Base-by-base conservation (phyloP, 1,140 invertebrate genomes). In the Pseudomyrmex dendroicus region DNA sequence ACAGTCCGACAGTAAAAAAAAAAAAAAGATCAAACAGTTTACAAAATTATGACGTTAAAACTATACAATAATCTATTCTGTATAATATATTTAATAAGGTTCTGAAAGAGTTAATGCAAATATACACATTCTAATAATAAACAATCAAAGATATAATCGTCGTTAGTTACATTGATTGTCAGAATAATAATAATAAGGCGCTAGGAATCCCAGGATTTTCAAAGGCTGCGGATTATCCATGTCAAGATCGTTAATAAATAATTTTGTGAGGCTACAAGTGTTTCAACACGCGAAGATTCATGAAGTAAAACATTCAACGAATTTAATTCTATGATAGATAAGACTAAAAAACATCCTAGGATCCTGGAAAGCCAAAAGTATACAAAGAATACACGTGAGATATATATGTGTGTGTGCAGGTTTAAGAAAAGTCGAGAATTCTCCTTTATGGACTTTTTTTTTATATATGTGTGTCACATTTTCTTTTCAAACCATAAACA, bases 101-200 rank as follows among this genome's bases (percentile, higher is more conserved):
- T 67, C 35, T 77, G 74, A 77, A 77, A 67, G 50, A 77, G 62
- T 77, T 67, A 57, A 77, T 67, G 57, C 62, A 67, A 77, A 35
- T 35, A 35, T 35, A 67, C 13, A 15, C 35, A 13, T 64, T 12
- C 17, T 77, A 67, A 77, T 35, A 67, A 13, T 48, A 54, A 77
- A 15, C 35, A 3, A 77, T 77, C 25, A 63, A 46, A 13, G 17
- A 67, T 57, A 12, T 77, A 67, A 77, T 77, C 35, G 4, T 77
- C 13, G 9, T 67, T 57, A 67, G 67, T 54, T 48, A 44, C 20
- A 70, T n/a, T 22, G 50, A 57, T 15, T 68, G 66, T 68, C 52
- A 52, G 22, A 56, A 77, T 67, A 9, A 57, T 20, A 56, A 64
- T 67, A 67, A 57, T 8, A 52, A 76, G 22, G 8, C 2, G 2